Base-by-base conservation (phyloP, 2,113 vertebrate genomes). In the Nothocercus nigrocapillus region DNA sequence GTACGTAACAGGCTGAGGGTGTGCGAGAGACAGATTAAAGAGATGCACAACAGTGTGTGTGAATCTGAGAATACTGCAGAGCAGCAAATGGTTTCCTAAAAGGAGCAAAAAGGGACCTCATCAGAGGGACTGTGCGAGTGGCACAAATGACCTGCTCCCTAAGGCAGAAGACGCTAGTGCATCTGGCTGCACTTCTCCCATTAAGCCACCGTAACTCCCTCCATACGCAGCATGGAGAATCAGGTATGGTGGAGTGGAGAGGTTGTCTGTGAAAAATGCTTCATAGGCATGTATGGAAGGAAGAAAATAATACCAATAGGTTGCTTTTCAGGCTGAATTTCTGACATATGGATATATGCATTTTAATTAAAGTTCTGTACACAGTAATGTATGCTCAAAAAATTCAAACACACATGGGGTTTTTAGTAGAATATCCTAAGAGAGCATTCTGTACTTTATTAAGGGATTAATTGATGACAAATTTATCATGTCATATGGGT, bases 381-480 rank as follows among this genome's bases (percentile, higher is more conserved):
- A 49, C 53, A 38, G 15, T 75, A 58, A 7, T 66, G n/a, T 15
- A 42, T 13, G 18, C 40, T 89, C 34, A 79, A 73, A 47, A 85
- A 64, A 89, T 58, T 56, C 19, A 76, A 70, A 77, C n/a, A 44
- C 11, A 19, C 74, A 7, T 28, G 19, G 45, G 56, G 74, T 81
- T 90, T 86, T 16, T 38, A 81, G 4, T 21, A 58, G 28, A 16
- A n/a, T 53, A n/a, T 70, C 70, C 47, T 73, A 76, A 73, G 61
- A 36, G 49, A 13, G 4, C 42, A 69, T 83, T 17, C 11, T 78
- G 34, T 88, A 9, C 64, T 85, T 40, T 49, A 88, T 73, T 69
- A 80, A 91, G 40, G 69, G 91, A 95, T 47, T 88, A 85, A 83
- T 83, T 85, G 63, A 30, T 83, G 47, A 42, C 30, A 88, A 88